These are phyloP conservation scores for Podarcis siculus DNA, from an alignment of 2,797 vertebrate species.

Conservation along the genomic window DNA sequence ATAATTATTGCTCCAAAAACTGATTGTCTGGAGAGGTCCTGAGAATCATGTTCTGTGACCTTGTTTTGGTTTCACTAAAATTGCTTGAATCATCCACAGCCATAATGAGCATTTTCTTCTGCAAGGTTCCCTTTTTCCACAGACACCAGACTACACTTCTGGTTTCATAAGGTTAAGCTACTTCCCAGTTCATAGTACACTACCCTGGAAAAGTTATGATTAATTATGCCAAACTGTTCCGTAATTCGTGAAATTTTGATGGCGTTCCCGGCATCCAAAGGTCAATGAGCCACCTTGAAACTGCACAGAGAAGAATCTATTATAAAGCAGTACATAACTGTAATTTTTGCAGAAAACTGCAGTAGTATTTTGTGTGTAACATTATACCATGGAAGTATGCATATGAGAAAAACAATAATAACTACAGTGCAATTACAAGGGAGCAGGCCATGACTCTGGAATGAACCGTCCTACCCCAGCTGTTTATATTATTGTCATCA, in stretches of 20 bases:
- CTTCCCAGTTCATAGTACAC: background rate
- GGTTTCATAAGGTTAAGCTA: background rate
- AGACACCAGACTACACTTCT: background rate
- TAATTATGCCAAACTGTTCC: background rate
- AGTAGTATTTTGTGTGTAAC: background rate
- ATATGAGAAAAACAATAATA: background rate
- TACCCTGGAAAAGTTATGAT: background rate
- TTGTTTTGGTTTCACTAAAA: background rate
- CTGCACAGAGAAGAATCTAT: background rate
- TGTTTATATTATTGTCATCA: background rate
- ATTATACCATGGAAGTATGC: background rate
- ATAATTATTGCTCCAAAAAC: background rate
- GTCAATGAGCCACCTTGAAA: background rate
- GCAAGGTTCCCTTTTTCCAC: background rate
- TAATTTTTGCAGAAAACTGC: background rate
- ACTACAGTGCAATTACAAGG: background rate
- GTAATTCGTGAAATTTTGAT: background rate
- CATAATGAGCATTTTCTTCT: background rate
- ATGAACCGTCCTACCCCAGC: background rate
- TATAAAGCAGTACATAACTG: background rate
- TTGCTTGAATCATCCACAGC: background rate
- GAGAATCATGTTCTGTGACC: background rate
- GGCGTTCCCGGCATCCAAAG: background rate
- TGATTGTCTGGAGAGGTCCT: too few species aligned
- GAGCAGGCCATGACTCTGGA: too few species aligned